Conservation (phyloP, 1,140 invertebrate species). For the Hestina assimilis region DNA sequence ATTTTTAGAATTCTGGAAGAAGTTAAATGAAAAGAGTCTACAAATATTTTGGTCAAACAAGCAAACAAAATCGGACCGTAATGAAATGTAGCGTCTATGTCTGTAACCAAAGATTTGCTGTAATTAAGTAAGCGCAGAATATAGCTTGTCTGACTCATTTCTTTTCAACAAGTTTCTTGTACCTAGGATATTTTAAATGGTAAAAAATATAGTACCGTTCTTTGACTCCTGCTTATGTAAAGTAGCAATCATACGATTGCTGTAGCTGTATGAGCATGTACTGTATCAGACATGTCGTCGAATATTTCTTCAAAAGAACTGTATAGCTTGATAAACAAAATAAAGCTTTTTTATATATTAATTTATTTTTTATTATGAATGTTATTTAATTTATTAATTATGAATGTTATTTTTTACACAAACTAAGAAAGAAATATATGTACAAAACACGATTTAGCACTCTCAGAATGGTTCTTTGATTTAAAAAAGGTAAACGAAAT, state of each 20-base stretch:
- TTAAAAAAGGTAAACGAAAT: too few species aligned
- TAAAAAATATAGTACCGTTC: slow-evolving; percentile 3
- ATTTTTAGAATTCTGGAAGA: too few species aligned
- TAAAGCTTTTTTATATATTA: too few species aligned
- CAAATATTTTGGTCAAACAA: slow-evolving; percentile 31
- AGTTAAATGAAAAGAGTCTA: slow-evolving; percentile 31
- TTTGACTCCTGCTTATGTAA: slow-evolving; percentile 15
- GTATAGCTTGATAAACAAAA: too few species aligned
- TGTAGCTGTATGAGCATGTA: slow-evolving; percentile 1
- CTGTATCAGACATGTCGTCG: slow-evolving; percentile 7
- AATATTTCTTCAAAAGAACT: background rate
- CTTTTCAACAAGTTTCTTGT: background rate
- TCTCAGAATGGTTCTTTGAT: too few species aligned
- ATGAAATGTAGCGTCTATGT: slow-evolving; percentile 27
- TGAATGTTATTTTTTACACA: too few species aligned
- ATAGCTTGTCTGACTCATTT: slow-evolving; percentile 3
- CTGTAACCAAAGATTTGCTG: background rate
- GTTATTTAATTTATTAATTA: too few species aligned
- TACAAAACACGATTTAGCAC: too few species aligned
- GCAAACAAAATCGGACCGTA: slow-evolving; percentile 27
- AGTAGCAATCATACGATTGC: slow-evolving; percentile 12
- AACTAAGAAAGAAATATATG: too few species aligned
- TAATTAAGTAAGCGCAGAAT: slow-evolving; percentile 15
- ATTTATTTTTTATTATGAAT: too few species aligned
- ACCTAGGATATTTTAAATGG: background rate